Conservation (phyloP, 2,888 invertebrate genomes). For the Coenonympha arcania region DNA sequence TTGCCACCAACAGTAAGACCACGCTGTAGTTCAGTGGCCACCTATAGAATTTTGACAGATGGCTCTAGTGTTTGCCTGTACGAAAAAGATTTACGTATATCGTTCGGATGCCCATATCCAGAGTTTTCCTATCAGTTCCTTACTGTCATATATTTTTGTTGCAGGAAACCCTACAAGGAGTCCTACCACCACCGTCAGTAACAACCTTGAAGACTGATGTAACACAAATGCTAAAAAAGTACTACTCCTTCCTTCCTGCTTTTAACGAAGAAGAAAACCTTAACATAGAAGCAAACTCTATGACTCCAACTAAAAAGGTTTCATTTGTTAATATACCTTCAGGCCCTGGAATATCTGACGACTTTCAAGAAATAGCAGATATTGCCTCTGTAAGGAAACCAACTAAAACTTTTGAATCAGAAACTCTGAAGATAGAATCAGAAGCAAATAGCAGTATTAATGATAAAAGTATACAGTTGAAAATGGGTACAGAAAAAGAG, state of each 20-base stretch:
- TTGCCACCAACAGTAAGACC: too few relatives aligned
- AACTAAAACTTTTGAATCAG: conserved; percentile 19
- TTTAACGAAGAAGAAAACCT: conserved; percentile 58
- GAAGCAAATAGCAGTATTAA: conserved; percentile 47
- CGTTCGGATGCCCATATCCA: too few relatives aligned
- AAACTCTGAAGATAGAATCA: conserved; percentile 31
- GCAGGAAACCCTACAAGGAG: conserved; percentile 77
- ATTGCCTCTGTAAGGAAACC: conserved; percentile 11
- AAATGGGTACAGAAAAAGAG: conserved; percentile 50
- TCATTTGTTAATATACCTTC: conserved; percentile 58
- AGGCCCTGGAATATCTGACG: conserved; percentile 20
- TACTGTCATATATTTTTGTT: conserved; percentile 31
- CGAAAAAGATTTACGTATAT: too few relatives aligned
- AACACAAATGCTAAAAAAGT: conserved; percentile 76
- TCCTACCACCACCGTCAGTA: conserved; percentile 83
- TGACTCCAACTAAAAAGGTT: conserved; percentile 58
- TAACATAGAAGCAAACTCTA: conserved; percentile 43
- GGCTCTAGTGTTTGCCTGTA: too few relatives aligned
- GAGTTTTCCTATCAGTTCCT: too few relatives aligned
- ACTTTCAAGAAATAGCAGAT: conserved; percentile 26
- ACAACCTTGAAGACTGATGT: conserved; percentile 79
- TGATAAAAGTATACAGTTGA: conserved; percentile 51
- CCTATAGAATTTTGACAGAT: too few relatives aligned
- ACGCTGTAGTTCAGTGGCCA: too few relatives aligned
- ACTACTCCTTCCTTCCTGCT: conserved; percentile 69